Percentiles rank a stretch among this genome's conserved stretches.
These are phyloP conservation scores for Leptinotarsa texana DNA, from an alignment of 1,140 invertebrate genomes.

Conservation along the genomic window DNA sequence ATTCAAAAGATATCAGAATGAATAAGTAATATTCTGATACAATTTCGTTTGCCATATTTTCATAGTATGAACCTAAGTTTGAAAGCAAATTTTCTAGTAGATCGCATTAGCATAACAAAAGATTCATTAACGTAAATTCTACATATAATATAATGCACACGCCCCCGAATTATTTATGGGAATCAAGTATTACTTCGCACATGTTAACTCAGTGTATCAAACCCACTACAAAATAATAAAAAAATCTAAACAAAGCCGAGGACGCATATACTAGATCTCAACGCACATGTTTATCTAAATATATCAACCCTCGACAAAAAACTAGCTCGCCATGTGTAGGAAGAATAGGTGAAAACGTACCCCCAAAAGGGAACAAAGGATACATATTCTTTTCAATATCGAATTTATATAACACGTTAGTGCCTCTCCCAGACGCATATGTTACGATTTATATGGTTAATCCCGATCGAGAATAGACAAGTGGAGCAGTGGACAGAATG, in stretches of 20 bases:
- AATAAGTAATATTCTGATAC: no score
- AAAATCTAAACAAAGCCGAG: constrained; percentile 4
- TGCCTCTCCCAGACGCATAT: constrained; percentile 2
- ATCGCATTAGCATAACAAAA: no score
- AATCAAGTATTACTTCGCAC: constrained; percentile 16
- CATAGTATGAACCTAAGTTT: no score
- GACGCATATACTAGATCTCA: background rate
- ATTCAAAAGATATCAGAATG: no score
- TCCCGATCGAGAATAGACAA: background rate
- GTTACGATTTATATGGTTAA: constrained; percentile 8
- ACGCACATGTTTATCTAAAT: constrained; percentile 12
- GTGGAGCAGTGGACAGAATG: constrained; percentile 1
- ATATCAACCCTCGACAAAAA: background rate
- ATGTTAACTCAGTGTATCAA: constrained; percentile 11
- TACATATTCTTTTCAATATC: constrained; percentile 1
- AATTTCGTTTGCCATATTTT: no score
- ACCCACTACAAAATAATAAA: constrained; percentile 10
- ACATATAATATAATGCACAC: background rate
- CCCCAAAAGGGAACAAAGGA: constrained; percentile 11
- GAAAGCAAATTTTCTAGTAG: no score
- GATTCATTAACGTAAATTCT: no score
- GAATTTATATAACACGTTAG: constrained; percentile 18
- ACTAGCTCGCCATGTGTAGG: constrained; percentile 8
- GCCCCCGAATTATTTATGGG: constrained; percentile 1
- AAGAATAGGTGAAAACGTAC: constrained; percentile 5